Percentiles rank a stretch among this genome's conserved stretches.
These are phyloP conservation scores for Cebuella pygmaea DNA, from an alignment of 2,797 vertebrate species.

Conservation along the genomic window DNA sequence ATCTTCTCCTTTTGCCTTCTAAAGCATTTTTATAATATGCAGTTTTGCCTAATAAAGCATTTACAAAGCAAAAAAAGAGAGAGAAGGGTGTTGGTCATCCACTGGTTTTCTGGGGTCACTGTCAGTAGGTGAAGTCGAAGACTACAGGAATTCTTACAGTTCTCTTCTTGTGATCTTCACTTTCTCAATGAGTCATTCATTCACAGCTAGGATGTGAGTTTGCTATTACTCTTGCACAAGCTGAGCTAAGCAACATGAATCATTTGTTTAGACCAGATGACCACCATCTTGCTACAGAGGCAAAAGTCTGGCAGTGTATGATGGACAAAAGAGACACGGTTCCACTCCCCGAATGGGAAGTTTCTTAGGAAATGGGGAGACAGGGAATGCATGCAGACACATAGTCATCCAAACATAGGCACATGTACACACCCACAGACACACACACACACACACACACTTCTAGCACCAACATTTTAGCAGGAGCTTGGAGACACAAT, in stretches of 20 bases:
- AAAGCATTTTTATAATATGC: no score
- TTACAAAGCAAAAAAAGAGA: no score
- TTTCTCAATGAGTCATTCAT: not conserved
- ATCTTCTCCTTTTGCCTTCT: no score
- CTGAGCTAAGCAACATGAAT: not conserved
- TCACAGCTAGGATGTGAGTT: not conserved
- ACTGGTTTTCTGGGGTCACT: not conserved
- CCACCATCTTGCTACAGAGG: not conserved
- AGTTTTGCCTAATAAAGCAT: no score
- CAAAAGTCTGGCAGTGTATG: not conserved
- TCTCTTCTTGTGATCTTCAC: not conserved
- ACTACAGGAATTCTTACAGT: not conserved
- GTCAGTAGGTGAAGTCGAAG: not conserved
- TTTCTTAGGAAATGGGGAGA: not conserved
- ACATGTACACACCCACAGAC: not conserved
- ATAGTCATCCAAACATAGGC: not conserved
- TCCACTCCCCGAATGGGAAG: not conserved
- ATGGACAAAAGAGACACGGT: not conserved
- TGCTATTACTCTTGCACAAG: no score
- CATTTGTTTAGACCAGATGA: not conserved
- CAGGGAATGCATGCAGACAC: not conserved
- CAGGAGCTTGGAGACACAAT: not conserved
- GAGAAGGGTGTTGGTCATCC: no score
- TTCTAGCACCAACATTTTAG: not conserved
- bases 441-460: no score